A percentile compares a stretch with the other conserved stretches of the same genome.
These are phyloP conservation scores for Halictus ligatus DNA, from an alignment of 2,888 invertebrate species.

Conservation along the genomic window DNA sequence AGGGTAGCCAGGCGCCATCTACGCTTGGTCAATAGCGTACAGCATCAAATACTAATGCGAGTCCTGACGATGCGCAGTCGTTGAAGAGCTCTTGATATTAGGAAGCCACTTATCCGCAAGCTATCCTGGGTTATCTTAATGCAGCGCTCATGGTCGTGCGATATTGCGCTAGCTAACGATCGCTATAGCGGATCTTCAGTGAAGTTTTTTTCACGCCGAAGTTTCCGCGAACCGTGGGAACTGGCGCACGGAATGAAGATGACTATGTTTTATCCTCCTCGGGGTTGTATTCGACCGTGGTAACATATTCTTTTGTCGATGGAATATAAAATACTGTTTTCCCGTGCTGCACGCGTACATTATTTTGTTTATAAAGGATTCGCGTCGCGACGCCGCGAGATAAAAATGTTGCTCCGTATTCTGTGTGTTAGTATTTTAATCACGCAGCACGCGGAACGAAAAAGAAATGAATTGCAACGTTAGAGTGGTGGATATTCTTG, in stretches of 20 bases:
- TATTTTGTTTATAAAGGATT: background rate
- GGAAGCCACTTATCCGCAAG: slow-evolving; percentile 17
- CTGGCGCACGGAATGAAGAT: background rate
- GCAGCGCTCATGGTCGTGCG: background rate
- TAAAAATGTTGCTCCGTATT: background rate
- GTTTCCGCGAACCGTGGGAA: background rate
- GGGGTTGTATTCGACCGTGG: background rate
- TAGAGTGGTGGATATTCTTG: slow-evolving; percentile 6
- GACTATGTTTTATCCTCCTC: background rate
- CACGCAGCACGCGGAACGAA: background rate
- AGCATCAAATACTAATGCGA: background rate
- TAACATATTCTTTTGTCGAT: background rate
- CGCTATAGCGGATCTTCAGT: background rate
- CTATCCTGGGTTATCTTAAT: slow-evolving; percentile 17
- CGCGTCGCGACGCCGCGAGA: background rate
- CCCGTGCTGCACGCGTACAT: background rate
- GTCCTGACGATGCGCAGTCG: slow-evolving; percentile 5
- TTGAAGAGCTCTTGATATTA: slow-evolving; percentile 18
- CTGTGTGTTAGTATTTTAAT: background rate
- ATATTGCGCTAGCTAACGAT: background rate
- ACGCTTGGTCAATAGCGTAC: background rate
- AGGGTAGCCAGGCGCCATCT: too few species aligned
- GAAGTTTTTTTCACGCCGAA: background rate
- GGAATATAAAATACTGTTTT: background rate
- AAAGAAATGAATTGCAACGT: slow-evolving; percentile 17